Base-by-base conservation (phyloP, 2,113 vertebrate species). In the Nyctereutes procyonoides region DNA sequence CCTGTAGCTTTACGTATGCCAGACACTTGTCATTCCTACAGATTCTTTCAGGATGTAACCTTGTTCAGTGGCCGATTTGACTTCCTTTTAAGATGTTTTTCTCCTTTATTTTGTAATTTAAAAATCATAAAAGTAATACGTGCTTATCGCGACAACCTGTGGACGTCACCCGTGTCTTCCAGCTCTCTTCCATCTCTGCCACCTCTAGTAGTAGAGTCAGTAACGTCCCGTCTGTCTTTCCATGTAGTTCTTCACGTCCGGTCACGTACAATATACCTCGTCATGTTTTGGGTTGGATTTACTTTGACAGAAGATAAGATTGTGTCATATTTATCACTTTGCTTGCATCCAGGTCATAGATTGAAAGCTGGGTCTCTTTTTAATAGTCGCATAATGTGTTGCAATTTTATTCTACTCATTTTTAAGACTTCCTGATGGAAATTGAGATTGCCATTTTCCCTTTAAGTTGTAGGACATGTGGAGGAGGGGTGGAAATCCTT, bases 241-340 rank as follows among this genome's bases (percentile, higher is more conserved):
- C 19, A 8, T 84, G 19, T 30, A 63, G 89, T 94, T 93, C 19
- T 81, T 91, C 13, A 48, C 69, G 53, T 63, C 93, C 79, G 88
- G 3, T 35, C 30, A 30, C 86, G 69, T 65, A 5, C 73, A 48
- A 56, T 83, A 43, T 16, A 28, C 56, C 30, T 93, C 96, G 48
- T 90, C 56, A 32, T 91, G 83, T 65, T 63, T 3, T 6, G 38
- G 38, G 35, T 77, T 74, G 43, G 32, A 69, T 43, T 96, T 86
- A 80, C 85, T 95, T 90, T 90, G 77, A 43, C 6, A 48, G 28
- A 93, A 94, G 95, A 86, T 84, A 26, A 48, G 15, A 86, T 80
- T 63, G 51, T 62, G 43, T 77, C 32, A 19, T 95, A 53, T 86
- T 95, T 2, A 8, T 73, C 65, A 74, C 84, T 71, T 79, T 51